These are phyloP conservation scores for Drosophila subsilvestris DNA, from an alignment of 2,888 invertebrate genomes.

Conservation along the genomic window DNA sequence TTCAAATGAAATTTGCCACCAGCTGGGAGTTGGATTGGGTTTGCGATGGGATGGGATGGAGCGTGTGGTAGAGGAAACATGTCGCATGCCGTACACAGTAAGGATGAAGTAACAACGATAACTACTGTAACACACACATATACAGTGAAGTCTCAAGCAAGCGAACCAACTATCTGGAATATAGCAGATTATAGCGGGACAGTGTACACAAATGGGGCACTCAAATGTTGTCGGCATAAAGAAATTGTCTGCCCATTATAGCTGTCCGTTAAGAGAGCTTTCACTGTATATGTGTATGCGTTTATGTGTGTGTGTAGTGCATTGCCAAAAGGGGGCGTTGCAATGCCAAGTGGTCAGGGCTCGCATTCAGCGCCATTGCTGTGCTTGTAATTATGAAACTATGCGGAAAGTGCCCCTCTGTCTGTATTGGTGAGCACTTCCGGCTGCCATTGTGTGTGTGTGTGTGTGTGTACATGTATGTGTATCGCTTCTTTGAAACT, in stretches of 20 bases:
- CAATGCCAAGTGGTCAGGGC: conserved; percentile 55
- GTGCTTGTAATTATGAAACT: conserved; percentile 72
- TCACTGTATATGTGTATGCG: conserved; percentile 11
- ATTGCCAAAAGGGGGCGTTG: conserved; percentile 41
- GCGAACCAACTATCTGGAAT: background rate
- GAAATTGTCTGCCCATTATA: background rate
- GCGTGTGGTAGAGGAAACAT: conserved; percentile 34
- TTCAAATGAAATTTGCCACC: conserved; percentile 74
- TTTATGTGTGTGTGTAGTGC: background rate
- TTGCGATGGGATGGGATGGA: conserved; percentile 31
- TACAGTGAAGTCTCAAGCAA: background rate
- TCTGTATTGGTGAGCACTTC: conserved; percentile 24
- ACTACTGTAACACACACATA: background rate
- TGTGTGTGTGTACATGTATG: conserved; percentile 25
- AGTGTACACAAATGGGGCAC: background rate
- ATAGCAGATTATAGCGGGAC: background rate
- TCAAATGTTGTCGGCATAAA: too few relatives aligned
- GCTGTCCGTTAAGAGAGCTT: background rate
- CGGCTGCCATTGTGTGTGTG: conserved; percentile 37
- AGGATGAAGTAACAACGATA: conserved; percentile 42
- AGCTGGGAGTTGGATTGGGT: conserved; percentile 46
- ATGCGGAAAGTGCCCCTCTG: conserved; percentile 44
- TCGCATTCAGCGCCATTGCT: conserved; percentile 61
- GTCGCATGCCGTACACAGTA: conserved; percentile 65
- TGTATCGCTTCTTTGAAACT: conserved; percentile 63